Evolutionary conservation across 35 echinoderm and acorn worm genomes (phyloP).

Genomic region (Hemicentrotus pulcherrimus): DNA sequence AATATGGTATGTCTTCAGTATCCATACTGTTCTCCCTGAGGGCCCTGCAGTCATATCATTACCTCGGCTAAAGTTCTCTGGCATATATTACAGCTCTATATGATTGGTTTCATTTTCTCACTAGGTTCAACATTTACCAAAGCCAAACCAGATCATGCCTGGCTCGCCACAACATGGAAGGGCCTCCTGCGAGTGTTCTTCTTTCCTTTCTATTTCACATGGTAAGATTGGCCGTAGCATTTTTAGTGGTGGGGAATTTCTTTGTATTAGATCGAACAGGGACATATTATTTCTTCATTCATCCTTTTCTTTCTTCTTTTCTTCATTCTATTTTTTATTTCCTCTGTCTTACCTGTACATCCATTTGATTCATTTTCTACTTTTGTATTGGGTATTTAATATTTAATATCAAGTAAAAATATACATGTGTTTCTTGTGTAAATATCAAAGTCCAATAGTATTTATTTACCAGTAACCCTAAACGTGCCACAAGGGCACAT

Average conservation of each 20-base stretch:
- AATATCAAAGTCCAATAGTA: not conserved
- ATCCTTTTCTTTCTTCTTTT: not conserved
- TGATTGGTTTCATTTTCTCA: not conserved
- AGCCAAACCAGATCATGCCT: constrained; percentile 92
- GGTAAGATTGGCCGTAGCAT: constrained; percentile 64
- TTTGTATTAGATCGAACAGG: too few relatives aligned
- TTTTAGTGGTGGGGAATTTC: not conserved
- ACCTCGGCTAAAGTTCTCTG: too few relatives aligned
- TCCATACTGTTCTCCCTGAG: too few relatives aligned
- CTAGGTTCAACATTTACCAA: constrained; percentile 96
- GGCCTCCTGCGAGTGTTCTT: constrained; percentile 80
- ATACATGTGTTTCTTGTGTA: not conserved
- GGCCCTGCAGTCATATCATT: too few relatives aligned
- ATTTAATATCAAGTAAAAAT: not conserved
- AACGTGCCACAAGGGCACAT: too few relatives aligned
- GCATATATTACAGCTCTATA: too few relatives aligned
- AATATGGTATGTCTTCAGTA: too few relatives aligned
- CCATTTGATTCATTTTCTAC: too few relatives aligned
- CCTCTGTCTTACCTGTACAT: not conserved
- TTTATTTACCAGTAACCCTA: not conserved
- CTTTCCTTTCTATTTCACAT: constrained; percentile 84
- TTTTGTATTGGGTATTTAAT: too few relatives aligned
- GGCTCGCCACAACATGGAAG: constrained; percentile 79
- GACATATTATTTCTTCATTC: not conserved
- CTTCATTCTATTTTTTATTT: not conserved